Conservation (phyloP, 2,888 invertebrate species). For the Rhopalosiphum nymphaeae region DNA sequence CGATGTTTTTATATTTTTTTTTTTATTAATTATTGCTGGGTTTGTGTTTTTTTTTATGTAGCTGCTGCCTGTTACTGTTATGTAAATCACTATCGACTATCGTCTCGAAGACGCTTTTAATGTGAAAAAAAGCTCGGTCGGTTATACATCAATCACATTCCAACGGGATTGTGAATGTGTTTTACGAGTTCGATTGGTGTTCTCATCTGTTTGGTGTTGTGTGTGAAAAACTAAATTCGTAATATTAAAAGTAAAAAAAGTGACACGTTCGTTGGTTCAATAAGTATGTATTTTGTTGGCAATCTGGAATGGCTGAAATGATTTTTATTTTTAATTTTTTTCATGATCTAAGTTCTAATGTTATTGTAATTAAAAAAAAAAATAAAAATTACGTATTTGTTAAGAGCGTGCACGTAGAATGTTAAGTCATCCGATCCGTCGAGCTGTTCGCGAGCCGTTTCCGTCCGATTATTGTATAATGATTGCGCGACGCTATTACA, state of each 20-base stretch:
- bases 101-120: conserved; percentile 40
- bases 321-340: conserved; percentile 34
- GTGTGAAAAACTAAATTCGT: conserved; percentile 33
- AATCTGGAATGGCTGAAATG: conserved; percentile 63
- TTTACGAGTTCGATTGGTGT: conserved; percentile 30
- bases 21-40: neutral
- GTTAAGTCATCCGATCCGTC: conserved; percentile 47
- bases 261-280: conserved; percentile 60
- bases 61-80: neutral
- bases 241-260: conserved; percentile 53
- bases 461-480: conserved; percentile 33
- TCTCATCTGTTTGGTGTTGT: conserved; percentile 34
- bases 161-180: conserved; percentile 10
- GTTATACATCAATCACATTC: conserved; percentile 22
- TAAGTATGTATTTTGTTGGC: conserved; percentile 63
- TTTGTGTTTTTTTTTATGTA: neutral
- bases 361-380: conserved; percentile 8
- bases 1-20: conserved; percentile 47
- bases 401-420: conserved; percentile 58
- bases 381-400: conserved; percentile 34
- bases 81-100: conserved; percentile 34
- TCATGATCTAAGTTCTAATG: conserved; percentile 43
- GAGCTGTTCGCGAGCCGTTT: conserved; percentile 38
- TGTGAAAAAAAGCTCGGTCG: conserved; percentile 44
- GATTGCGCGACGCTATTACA: conserved; percentile 33